Conservation (phyloP, 2,113 vertebrate species). For the Trogon surrucura region DNA sequence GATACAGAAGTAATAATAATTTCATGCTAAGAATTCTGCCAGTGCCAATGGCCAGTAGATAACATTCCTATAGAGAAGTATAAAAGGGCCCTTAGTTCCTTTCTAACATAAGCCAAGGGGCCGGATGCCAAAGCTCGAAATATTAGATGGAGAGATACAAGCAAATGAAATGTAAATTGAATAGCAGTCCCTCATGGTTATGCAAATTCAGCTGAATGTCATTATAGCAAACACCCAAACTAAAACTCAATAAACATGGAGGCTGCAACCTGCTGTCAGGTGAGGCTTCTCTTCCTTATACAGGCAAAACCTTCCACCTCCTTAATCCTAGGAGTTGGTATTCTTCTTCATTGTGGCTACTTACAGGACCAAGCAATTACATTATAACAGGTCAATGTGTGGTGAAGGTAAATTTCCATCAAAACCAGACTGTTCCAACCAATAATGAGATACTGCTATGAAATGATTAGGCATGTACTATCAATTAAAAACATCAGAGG, state of each 20-base stretch:
- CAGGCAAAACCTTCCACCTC: not conserved
- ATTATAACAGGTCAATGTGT: not conserved
- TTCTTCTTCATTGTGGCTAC: not conserved
- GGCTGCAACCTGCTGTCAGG: not conserved
- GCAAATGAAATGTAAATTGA: not conserved
- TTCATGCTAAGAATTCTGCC: conserved; percentile 57
- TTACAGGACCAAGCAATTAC: not conserved
- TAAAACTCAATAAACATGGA: not conserved
- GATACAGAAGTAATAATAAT: conserved; percentile 61
- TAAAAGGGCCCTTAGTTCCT: not conserved
- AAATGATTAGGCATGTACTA: conserved; percentile 12
- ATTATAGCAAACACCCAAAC: not conserved
- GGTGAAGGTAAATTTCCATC: not conserved
- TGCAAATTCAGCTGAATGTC: not conserved
- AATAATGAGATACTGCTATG: not conserved
- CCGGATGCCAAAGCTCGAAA: not conserved
- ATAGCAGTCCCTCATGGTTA: not conserved
- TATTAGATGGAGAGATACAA: not conserved
- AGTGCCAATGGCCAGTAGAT: conserved; percentile 8
- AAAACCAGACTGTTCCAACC: conserved; percentile 18
- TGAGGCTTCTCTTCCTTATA: not conserved
- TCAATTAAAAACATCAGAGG: not conserved
- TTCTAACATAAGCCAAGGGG: not conserved
- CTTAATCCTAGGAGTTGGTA: not conserved
- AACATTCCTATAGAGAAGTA: not conserved